Evolutionary conservation across 2,888 invertebrate genomes (phyloP).

Genomic region (Conchocele bisecta): DNA sequence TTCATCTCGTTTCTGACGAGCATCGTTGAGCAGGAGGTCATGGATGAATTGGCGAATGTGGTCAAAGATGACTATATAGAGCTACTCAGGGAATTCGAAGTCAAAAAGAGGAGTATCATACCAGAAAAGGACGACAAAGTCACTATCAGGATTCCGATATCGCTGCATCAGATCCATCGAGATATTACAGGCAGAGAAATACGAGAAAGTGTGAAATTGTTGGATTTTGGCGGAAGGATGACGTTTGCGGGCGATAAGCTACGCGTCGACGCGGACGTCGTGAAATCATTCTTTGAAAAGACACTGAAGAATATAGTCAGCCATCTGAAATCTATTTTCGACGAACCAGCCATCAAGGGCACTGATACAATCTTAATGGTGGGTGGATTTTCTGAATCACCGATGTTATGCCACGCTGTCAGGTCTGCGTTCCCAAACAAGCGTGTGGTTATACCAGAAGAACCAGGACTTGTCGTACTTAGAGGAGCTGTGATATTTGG

Average conservation of each 20-base stretch:
- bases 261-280: constrained; percentile 32
- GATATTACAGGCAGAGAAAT: constrained; percentile 6
- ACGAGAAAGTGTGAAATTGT: constrained; percentile 5
- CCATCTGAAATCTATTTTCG: constrained; percentile 20
- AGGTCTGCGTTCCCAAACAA: constrained; percentile 19
- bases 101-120: constrained; percentile 34
- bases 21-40: constrained; percentile 38
- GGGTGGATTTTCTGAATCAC: constrained; percentile 50
- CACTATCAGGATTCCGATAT: constrained; percentile 26
- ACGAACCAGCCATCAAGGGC: neutral
- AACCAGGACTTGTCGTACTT: constrained; percentile 43
- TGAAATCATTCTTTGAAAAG: constrained; percentile 30
- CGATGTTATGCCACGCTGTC: constrained; percentile 33
- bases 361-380: constrained; percentile 45
- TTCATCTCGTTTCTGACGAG: constrained; percentile 21
- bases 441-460: constrained; percentile 39
- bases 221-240: too few species aligned
- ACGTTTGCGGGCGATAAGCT: constrained; percentile 27
- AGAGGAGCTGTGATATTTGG: constrained; percentile 59
- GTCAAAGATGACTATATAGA: constrained; percentile 36
- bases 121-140: constrained; percentile 7
- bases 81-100: constrained; percentile 31
- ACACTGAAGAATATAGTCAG: constrained; percentile 29
- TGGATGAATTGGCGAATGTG: constrained; percentile 29
- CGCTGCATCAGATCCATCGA: constrained; percentile 14